Conservation (phyloP, 2,797 vertebrate species). For the Lagodon rhomboides region DNA sequence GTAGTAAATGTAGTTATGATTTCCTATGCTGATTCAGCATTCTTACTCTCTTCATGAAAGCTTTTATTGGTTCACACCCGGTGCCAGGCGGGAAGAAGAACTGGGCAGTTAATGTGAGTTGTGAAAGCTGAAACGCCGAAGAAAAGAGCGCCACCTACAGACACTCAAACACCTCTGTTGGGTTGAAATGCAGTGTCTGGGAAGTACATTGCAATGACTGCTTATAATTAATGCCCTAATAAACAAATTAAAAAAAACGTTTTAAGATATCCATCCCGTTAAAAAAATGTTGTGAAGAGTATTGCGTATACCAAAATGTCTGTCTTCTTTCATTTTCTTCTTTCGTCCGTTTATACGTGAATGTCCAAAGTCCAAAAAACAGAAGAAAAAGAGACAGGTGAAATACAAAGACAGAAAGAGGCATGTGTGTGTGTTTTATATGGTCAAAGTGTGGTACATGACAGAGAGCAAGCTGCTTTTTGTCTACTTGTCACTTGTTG, state of each 20-base stretch:
- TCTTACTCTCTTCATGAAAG: neutral
- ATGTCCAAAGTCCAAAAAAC: neutral
- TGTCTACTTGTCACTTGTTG: constrained; percentile 44
- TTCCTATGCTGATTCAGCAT: neutral
- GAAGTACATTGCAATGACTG: neutral
- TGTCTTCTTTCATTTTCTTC: neutral
- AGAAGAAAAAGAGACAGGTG: constrained; percentile 19
- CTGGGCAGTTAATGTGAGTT: neutral
- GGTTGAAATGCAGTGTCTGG: neutral
- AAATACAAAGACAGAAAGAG: constrained; percentile 8
- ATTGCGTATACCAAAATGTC: neutral
- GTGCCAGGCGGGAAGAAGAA: neutral
- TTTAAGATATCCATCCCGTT: neutral
- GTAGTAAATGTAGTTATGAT: neutral
- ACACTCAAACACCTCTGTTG: neutral
- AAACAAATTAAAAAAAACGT: neutral
- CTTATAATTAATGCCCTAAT: neutral
- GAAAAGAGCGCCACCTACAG: constrained; percentile 28
- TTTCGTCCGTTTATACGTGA: neutral
- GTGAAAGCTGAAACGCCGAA: neutral
- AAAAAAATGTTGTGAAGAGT: neutral
- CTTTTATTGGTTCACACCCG: neutral
- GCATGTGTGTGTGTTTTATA: constrained; percentile 17
- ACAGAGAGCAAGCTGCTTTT: constrained; percentile 54
- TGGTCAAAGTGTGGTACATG: constrained; percentile 37